These are phyloP conservation scores for Cephalotes varians DNA, from an alignment of 2,888 invertebrate species.

Conservation along the genomic window DNA sequence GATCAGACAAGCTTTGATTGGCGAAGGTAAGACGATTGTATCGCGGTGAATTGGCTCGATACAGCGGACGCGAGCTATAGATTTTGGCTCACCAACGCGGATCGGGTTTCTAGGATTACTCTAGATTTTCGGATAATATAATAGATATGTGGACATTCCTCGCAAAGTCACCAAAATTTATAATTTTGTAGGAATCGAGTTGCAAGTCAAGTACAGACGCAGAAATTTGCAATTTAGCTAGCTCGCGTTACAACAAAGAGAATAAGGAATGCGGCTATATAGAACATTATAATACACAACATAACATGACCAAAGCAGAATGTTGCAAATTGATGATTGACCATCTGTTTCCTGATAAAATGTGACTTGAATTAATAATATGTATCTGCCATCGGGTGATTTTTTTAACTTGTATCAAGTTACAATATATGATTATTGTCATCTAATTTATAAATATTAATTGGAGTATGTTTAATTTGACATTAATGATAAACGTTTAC, in stretches of 20 bases:
- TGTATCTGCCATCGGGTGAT: not conserved
- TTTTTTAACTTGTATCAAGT: not conserved
- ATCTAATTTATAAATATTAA: conserved; percentile 32
- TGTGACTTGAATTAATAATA: conserved; percentile 13
- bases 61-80: not conserved
- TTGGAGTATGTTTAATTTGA: conserved; percentile 13
- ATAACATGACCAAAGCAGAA: conserved; percentile 10
- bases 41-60: not conserved
- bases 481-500: conserved; percentile 16
- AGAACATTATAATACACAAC: too few relatives aligned
- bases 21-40: conserved; percentile 4
- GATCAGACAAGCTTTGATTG: not conserved
- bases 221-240: conserved; percentile 10
- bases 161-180: not conserved
- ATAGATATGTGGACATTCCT: conserved; percentile 7
- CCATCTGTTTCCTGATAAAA: not conserved
- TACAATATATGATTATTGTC: not conserved
- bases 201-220: not conserved
- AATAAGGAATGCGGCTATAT: not conserved
- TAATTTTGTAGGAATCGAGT: not conserved
- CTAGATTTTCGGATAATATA: not conserved
- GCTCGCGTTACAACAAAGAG: not conserved
- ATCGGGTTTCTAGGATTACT: not conserved
- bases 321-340: conserved; percentile 4
- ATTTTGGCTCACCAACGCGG: not conserved